phyloP scores from a whole-genome alignment of 2,888 invertebrate genomes.

The Invenusta paracnida region DNA sequence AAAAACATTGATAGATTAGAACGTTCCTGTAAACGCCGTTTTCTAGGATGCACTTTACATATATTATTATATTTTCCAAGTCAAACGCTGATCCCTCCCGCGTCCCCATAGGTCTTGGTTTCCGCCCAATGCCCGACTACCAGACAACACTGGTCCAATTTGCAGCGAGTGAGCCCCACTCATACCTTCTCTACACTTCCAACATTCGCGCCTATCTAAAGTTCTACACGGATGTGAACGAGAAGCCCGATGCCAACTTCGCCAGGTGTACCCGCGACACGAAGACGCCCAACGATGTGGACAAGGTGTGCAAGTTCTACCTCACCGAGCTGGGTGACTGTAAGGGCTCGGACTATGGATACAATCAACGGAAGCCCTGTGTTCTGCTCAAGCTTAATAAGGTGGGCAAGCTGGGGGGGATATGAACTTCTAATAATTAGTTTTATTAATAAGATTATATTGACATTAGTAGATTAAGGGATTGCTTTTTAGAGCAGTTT shows the following conservation, averaged over 20 bases:
- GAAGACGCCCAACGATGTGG: constrained; percentile 33
- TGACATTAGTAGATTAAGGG: too few relatives aligned
- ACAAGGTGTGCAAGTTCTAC: constrained; percentile 36
- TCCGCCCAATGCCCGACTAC: constrained; percentile 37
- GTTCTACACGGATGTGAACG: constrained; percentile 2
- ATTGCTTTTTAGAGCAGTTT: too few relatives aligned
- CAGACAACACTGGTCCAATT: constrained; percentile 32
- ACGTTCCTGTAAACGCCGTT: too few relatives aligned
- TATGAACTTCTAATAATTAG: too few relatives aligned
- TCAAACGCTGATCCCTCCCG: too few relatives aligned
- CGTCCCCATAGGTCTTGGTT: constrained; percentile 40
- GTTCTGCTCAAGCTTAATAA: constrained; percentile 42
- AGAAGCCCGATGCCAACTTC: constrained; percentile 14
- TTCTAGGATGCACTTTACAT: too few relatives aligned
- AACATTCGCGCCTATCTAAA: constrained; percentile 37
- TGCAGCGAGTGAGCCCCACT: constrained; percentile 36
- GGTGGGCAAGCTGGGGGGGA: constrained; percentile 18
- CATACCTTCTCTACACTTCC: constrained; percentile 2
- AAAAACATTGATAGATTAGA: too few relatives aligned
- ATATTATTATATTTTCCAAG: too few relatives aligned
- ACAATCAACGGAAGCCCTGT: constrained; percentile 4
- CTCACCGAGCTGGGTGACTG: constrained; percentile 38
- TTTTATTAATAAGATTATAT: too few relatives aligned
- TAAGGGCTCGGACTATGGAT: constrained; percentile 31
- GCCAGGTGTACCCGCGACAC: background rate